phyloP scores from a whole-genome alignment of 2,797 vertebrate genomes.

The Spinibarbus caldwelli region DNA sequence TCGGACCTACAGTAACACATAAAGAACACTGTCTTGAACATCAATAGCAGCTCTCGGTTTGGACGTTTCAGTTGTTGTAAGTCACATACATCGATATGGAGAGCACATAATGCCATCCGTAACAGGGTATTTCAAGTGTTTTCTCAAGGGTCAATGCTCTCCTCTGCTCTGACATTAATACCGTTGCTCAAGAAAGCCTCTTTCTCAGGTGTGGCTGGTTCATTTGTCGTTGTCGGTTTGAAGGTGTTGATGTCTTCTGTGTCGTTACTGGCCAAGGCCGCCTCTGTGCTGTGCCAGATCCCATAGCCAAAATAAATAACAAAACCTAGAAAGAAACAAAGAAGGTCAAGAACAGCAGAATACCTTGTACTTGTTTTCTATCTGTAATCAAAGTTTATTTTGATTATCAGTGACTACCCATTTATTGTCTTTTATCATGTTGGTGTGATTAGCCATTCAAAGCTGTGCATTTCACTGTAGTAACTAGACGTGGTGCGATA shows the following conservation, averaged over 20 bases:
- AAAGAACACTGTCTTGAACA: background rate
- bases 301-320: slow-evolving; percentile 92
- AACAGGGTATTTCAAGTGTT: background rate
- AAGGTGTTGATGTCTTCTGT: slow-evolving; percentile 64
- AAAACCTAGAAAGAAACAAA: slow-evolving; percentile 78
- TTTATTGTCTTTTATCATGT: background rate
- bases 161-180: slow-evolving; percentile 29
- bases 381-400: background rate
- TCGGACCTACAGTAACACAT: slow-evolving; percentile 13
- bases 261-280: slow-evolving; percentile 41
- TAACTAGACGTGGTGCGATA: background rate
- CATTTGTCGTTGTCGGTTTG: slow-evolving; percentile 70
- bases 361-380: background rate
- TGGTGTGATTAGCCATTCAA: too few relatives aligned
- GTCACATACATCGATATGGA: background rate
- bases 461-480: background rate
- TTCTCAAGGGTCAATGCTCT: slow-evolving; percentile 58
- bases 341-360: background rate
- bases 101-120: background rate
- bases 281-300: slow-evolving; percentile 88
- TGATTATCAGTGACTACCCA: background rate
- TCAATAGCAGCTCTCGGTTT: slow-evolving; percentile 22
- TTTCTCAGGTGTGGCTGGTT: slow-evolving; percentile 66
- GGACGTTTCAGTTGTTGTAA: background rate
- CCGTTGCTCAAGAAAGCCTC: slow-evolving; percentile 65